Evolutionary conservation across 2,797 vertebrate species (phyloP).

Genomic region (Pachyuromys duprasi): DNA sequence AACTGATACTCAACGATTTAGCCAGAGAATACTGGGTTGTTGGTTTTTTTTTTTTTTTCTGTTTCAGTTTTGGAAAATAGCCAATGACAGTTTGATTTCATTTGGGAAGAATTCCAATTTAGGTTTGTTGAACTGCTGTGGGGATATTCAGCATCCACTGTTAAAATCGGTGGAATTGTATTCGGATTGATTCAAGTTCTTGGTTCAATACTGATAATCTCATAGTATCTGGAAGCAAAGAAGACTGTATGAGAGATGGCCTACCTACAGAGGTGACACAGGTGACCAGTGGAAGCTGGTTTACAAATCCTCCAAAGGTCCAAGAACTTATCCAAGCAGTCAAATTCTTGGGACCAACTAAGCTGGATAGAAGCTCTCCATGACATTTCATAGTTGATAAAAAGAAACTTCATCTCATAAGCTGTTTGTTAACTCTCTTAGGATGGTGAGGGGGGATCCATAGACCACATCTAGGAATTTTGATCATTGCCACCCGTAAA

Average conservation of each 20-base stretch:
- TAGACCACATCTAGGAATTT: neutral
- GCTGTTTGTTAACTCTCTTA: neutral
- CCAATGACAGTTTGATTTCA: neutral
- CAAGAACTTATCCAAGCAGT: neutral
- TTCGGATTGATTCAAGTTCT: neutral
- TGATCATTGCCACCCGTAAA: neutral
- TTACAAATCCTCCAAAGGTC: neutral
- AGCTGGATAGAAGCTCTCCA: neutral
- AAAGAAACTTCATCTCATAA: neutral
- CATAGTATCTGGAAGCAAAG: neutral
- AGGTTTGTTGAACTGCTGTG: neutral
- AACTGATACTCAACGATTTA: neutral
- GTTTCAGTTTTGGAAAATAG: neutral
- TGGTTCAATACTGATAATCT: neutral
- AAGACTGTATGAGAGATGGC: neutral
- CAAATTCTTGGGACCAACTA: neutral
- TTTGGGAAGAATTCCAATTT: conserved; percentile 4
- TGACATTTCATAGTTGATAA: neutral
- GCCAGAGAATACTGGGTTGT: neutral
- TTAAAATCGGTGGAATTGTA: neutral
- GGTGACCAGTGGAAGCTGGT: neutral
- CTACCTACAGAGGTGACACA: neutral
- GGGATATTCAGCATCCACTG: neutral
- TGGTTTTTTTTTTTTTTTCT: neutral
- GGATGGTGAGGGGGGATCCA: neutral